Evolutionary conservation across 2,113 vertebrate genomes (phyloP), one percentile per base, ranked within the genome.

Genomic region (Hemiscyllium ocellatum): DNA sequence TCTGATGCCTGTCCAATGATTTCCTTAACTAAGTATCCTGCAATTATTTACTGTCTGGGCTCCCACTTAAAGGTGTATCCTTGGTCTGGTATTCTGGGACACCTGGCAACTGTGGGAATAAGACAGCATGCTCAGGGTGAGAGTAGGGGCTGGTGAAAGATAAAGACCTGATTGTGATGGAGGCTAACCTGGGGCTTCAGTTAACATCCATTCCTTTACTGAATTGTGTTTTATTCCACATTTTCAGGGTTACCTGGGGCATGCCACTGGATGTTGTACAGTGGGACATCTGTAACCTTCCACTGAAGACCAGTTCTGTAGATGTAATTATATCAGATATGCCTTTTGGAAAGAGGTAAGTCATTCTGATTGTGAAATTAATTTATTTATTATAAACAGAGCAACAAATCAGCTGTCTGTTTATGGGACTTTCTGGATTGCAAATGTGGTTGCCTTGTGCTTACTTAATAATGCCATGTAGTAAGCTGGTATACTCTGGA

Each of bases 321-420:
- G 99, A 99, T 96, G 96, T 99, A 0, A 97, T 99, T 70, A 98
- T 99, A 97, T 98, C 99, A 6, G 99, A 99, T 96, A 99, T 99
- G 99, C 99, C 99, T 0, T 99, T 99, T 96, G 99, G 99, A 33
- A 99, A 99, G 96, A 99, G 99, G 99, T 99, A 97, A 95, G 96
- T 50, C 26, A 61, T 95, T 6, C 68, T 6, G 61, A 66, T 47
- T 95, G 42, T 50, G 37, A 47, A 72, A 95, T 72, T 94, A 90
- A 61, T 29, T 56, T 61, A 22, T 10, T 50, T 52, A 12, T 37
- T 1, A 94, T 7, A 42, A 66, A 66, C 56, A 65, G 6, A 94
- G 13, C 19, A 69, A 20, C 65, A 47, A 6, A 47, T 90, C 29
- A 15, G 15, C 61, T 15, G n/a, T 65, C 52, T 52, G 22, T 52